Conservation (phyloP, 2,113 vertebrate genomes). For the Symphodus melops region DNA sequence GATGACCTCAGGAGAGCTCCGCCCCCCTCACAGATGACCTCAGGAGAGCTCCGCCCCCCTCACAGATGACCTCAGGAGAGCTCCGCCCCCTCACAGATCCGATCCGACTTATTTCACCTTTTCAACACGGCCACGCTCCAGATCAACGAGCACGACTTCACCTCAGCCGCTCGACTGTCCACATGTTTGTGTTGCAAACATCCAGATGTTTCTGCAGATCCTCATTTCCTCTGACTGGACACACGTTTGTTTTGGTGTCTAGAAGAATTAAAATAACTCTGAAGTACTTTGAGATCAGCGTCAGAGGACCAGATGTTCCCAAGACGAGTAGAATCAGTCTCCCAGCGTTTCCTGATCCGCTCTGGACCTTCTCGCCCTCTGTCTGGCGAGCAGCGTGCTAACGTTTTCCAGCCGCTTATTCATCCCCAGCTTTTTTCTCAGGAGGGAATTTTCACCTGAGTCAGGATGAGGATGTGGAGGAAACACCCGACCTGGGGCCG, state of each 20-base stretch:
- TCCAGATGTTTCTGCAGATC: constrained; percentile 56
- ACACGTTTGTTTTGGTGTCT: constrained; percentile 9
- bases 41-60: no score
- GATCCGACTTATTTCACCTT: no score
- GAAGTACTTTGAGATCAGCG: not conserved
- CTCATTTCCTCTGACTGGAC: constrained; percentile 8
- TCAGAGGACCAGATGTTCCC: not conserved
- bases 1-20: no score
- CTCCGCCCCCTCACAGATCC: no score
- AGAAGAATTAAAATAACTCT: constrained; percentile 3
- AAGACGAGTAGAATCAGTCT: not conserved
- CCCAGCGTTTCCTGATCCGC: constrained; percentile 13
- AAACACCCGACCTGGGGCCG: constrained; percentile 48
- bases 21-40: no score
- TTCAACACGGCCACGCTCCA: no score
- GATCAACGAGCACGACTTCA: constrained; percentile 19
- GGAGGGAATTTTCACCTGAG: constrained; percentile 73
- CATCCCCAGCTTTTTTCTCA: constrained; percentile 33
- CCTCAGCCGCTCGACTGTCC: constrained; percentile 41
- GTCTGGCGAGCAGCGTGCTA: constrained; percentile 48
- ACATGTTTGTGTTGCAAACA: constrained; percentile 60
- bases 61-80: no score
- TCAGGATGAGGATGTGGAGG: constrained; percentile 53
- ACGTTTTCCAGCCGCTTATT: constrained; percentile 78
- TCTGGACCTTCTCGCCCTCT: constrained; percentile 31